phyloP scores from a whole-genome alignment of 2,888 invertebrate genomes.

The Phytoseiulus persimilis region DNA sequence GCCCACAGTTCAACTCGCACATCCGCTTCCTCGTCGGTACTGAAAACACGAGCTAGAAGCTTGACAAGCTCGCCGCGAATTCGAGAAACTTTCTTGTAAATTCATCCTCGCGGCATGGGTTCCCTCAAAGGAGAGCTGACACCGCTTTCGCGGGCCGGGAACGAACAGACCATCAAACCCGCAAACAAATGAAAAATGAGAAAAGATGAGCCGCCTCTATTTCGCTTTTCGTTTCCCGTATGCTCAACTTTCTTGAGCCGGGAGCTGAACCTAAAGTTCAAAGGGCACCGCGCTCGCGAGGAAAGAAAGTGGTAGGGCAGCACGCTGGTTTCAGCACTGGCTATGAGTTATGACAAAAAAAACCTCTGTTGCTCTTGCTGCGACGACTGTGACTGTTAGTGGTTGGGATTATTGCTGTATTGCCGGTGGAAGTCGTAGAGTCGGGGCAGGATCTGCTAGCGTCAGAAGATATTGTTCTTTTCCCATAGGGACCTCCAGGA shows the following conservation, averaged over 20 bases:
- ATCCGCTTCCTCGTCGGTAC: neutral
- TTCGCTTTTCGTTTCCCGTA: neutral
- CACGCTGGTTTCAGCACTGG: too few species aligned
- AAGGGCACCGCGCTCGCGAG: neutral
- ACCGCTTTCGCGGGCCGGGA: neutral
- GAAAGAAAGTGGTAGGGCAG: neutral
- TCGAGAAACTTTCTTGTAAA: neutral
- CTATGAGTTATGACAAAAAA: too few species aligned
- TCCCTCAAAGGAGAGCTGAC: neutral
- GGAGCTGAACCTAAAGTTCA: neutral
- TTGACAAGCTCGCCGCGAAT: neutral
- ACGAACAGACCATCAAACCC: neutral
- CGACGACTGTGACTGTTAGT: too few species aligned
- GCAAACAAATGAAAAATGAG: neutral
- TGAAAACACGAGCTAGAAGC: neutral
- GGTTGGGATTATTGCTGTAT: too few species aligned
- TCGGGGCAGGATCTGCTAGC: too few species aligned
- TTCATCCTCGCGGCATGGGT: neutral
- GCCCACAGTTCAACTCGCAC: neutral
- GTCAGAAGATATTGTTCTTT: too few species aligned
- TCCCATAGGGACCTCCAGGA: too few species aligned
- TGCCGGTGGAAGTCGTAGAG: too few species aligned
- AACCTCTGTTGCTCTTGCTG: too few species aligned
- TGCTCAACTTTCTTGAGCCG: neutral
- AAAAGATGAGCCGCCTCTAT: neutral